Evolutionary conservation across 37 sponge, comb jelly and placozoan genomes (phyloP), one percentile per base, ranked within the genome.

Genomic region (Hormiphora californensis): DNA sequence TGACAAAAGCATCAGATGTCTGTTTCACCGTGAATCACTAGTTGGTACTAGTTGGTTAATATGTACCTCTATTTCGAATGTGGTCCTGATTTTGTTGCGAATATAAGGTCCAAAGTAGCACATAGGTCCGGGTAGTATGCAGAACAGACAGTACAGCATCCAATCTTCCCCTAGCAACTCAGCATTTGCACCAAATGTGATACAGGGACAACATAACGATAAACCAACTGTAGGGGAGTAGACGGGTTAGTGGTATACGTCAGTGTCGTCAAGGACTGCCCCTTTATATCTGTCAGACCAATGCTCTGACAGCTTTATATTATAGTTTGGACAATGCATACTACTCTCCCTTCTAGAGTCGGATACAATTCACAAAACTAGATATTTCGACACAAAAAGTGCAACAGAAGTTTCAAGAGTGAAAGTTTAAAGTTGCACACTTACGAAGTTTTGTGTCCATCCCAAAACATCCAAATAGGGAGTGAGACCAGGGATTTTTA

Each of bases 141-240:
- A 73, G 81, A 73, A 73, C 46, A 73, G 23, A 73, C 81, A 73
- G 81, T 73, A 73, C 44, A 73, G 38, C 81, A 73, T 73, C 81
- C 81, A 73, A 46, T 73, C 81, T 21, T 73, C 81, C 23, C 81
- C 81, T 21, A 73, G 81, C 2, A 73, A 28, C 46, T 73, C 81
- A 37, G 81, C 81, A 40, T 73, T 73, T 1, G 81, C 81, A 19
- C 81, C 81, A 46, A 73, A 73, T 73, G 81, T 73, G 8, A 73
- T 73, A 30, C 81, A 73, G 1, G 81, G 81, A 41, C 81, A 73
- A 28, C 81, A 73, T 28, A 73, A 0, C 12, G 81, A 36, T 19
- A 73, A n/a, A 8, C 81, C 81, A 1, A 73, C 81, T 73, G 38
- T 36, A 25, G 34, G 25, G 68, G 39, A 65, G 7, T 7, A 9